Evolutionary conservation across 2,113 vertebrate species (phyloP), one percentile per base, ranked within the genome.

Genomic region (Tylochromis polylepis): DNA sequence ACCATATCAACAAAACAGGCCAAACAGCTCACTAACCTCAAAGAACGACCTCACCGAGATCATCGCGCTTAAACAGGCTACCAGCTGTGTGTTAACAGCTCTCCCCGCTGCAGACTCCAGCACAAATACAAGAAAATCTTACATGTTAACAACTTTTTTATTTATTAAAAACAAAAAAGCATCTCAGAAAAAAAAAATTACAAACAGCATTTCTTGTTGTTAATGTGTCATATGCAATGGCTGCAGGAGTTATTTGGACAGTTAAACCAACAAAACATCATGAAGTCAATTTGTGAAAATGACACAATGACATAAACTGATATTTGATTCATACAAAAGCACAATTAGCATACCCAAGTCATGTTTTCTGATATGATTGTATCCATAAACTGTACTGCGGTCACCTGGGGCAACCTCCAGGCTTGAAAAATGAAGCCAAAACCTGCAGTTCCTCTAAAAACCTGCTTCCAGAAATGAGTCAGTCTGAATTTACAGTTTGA

Each of bases 91-190:
- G 31, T 56, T 36, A 46, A 70, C 1, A 0, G 43, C 46, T n/a
- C 27, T 59, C 31, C 16, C n/a, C 9, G 1, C 36, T 27, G 34
- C 4, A 0, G 20, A 43, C 5, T 31, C n/a, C 46, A 51, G 16
- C 27, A 82, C 24, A 65, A 78, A 91, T 0, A 78, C 31, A 75
- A 82, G 59, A 11, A 5, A 34, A 10, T 31, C 41, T 3, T 59
- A 56, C 34, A 27, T 15, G 6, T 57, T 12, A 58, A 90, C 41
- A 62, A 8, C 34, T 82, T 67, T 67, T 15, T 72, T 27, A 81
- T 90, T 90, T 92, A 89, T 88, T 88, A 80, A 65, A 87, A 93
- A 88, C 8, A 78, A 27, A 81, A 67, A 27, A 59, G 38, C 22
- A 86, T 85, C 79, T 16, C 49, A 84, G 59, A 85, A 81, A 87